Conservation (phyloP, 2,113 vertebrate species). For the Ophthalmolycus amberensis region DNA sequence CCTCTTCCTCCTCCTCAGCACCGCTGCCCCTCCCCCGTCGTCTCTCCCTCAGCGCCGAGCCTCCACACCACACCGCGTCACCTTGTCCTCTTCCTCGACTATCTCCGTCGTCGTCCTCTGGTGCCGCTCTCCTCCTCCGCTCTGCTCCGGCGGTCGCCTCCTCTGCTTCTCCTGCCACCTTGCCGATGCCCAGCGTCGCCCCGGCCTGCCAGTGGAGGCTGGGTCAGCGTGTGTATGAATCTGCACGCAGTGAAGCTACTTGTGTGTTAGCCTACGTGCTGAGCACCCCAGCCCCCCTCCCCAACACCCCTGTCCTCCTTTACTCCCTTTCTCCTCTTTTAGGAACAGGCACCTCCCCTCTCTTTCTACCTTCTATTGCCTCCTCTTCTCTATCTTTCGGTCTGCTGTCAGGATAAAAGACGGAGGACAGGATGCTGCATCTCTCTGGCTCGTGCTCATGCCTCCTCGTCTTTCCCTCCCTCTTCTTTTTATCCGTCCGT, state of each 20-base stretch:
- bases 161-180: conserved; percentile 77
- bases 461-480: conserved; percentile 18
- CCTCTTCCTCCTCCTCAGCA: conserved; percentile 59
- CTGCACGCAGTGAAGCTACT: conserved; percentile 30
- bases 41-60: conserved; percentile 61
- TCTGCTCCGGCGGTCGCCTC: conserved; percentile 44
- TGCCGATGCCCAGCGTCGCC: conserved; percentile 55
- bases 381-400: conserved; percentile 25
- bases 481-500: conserved; percentile 23
- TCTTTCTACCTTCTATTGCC: conserved; percentile 34
- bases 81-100: conserved; percentile 34
- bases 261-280: conserved; percentile 33
- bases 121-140: conserved; percentile 44
- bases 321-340: conserved; percentile 43
- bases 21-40: conserved; percentile 48
- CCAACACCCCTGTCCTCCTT: conserved; percentile 14
- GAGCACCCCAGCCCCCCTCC: conserved; percentile 16
- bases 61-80: conserved; percentile 71
- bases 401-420: conserved; percentile 64
- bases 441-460: conserved; percentile 41
- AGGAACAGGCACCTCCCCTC: conserved; percentile 42
- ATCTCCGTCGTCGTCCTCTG: conserved; percentile 32
- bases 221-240: conserved; percentile 37
- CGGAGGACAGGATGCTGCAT: conserved; percentile 46
- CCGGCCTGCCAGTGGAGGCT: conserved; percentile 69